Percentiles rank a stretch among this genome's conserved stretches.
These are phyloP conservation scores for Pachydiplax longipennis DNA, from an alignment of 2,888 invertebrate species.

Conservation along the genomic window DNA sequence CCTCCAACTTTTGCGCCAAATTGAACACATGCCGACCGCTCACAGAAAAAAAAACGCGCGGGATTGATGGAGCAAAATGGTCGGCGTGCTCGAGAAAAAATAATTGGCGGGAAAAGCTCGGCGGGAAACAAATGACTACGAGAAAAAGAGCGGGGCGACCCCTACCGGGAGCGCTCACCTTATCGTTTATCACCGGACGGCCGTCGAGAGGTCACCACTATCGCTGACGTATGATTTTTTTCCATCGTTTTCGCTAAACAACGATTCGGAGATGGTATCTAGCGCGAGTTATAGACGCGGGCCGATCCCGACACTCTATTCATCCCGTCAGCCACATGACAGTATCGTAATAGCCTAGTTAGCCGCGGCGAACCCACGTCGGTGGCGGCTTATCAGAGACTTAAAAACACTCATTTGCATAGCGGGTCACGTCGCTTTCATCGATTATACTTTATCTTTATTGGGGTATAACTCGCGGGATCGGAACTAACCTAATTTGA, in stretches of 20 bases:
- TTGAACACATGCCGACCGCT: not conserved
- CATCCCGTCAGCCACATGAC: not conserved
- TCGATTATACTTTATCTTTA: not conserved
- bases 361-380: not conserved
- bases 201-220: not conserved
- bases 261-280: not conserved
- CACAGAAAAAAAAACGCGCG: not conserved
- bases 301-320: not conserved
- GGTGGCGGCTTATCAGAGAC: not conserved
- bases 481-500: not conserved
- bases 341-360: not conserved
- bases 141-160: not conserved
- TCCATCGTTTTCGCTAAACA: not conserved
- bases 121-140: not conserved
- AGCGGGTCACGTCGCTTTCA: not conserved
- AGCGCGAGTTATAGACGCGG: not conserved
- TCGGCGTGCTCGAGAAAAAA: not conserved
- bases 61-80: not conserved
- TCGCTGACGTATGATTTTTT: not conserved
- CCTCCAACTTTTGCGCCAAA: not conserved
- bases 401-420: not conserved
- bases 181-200: not conserved
- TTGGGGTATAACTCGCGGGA: not conserved
- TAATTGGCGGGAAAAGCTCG: not conserved
- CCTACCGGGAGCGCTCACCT: not conserved